A percentile compares a stretch with the other conserved stretches of the same genome.
Conservation (phyloP, 1,140 invertebrate genomes). For the Harlomillsia oculata region DNA sequence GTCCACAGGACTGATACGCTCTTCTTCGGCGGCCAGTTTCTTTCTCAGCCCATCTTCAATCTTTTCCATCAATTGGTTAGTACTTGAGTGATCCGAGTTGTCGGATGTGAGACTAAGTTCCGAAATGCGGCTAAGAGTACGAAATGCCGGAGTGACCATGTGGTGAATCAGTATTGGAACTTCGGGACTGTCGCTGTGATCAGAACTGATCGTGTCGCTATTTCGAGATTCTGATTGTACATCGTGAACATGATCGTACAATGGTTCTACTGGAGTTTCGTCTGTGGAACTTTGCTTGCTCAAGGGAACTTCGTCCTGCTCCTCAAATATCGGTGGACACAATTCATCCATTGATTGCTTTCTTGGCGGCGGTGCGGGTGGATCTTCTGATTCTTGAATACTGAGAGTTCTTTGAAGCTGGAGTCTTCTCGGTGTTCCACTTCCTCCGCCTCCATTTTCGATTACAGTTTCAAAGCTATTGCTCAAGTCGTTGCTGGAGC, state of each 20-base stretch:
- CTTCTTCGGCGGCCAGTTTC: conserved; percentile 11
- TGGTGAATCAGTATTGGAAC: conserved; percentile 1
- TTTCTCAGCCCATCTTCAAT: conserved; percentile 29
- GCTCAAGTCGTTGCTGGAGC: conserved; percentile 7
- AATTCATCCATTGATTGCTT: no score
- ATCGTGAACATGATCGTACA: conserved; percentile 16
- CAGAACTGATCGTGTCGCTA: conserved; percentile 14
- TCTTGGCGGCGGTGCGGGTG: no score
- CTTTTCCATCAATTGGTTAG: conserved; percentile 29
- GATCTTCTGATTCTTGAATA: no score
- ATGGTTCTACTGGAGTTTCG: conserved; percentile 11
- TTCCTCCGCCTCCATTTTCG: no score
- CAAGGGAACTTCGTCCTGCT: not conserved
- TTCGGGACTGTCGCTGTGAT: conserved; percentile 16
- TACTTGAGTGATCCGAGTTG: no score
- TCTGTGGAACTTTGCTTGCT: conserved; percentile 5
- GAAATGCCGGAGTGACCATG: conserved; percentile 6
- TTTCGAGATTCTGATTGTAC: conserved; percentile 14
- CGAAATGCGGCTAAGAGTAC: conserved; percentile 24
- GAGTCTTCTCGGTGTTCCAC: no score
- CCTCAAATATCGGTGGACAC: not conserved
- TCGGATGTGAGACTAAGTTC: conserved; percentile 22
- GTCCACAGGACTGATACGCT: conserved; percentile 15
- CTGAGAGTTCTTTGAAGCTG: conserved; percentile 12
- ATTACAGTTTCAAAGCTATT: conserved; percentile 7